These are phyloP conservation scores for Myathropa florea DNA, from an alignment of 2,888 invertebrate genomes.

Conservation along the genomic window DNA sequence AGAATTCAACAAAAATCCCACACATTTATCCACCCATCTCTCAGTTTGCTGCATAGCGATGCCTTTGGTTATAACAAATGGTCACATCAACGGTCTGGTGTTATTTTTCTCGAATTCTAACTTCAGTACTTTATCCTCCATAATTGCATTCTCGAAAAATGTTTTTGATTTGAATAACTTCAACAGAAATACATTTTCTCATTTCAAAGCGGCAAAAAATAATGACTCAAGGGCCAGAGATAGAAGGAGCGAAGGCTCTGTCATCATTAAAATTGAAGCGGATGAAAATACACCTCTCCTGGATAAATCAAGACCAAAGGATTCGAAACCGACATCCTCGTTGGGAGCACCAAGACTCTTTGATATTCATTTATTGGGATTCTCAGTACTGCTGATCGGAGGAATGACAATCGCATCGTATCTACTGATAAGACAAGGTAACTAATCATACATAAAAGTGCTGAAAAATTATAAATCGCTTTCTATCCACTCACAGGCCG, in stretches of 20 bases:
- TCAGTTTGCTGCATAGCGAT: constrained; percentile 16
- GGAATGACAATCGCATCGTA: constrained; percentile 75
- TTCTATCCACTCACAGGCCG: constrained; percentile 65
- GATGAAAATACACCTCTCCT: constrained; percentile 73
- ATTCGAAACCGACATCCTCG: not conserved
- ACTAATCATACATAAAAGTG: constrained; percentile 61
- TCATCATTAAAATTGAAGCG: constrained; percentile 71
- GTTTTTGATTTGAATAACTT: constrained; percentile 1
- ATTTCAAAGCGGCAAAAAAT: constrained; percentile 20
- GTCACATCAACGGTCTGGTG: constrained; percentile 20
- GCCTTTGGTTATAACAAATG: constrained; percentile 41
- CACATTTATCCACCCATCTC: not conserved
- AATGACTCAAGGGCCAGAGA: not conserved
- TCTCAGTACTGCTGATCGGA: constrained; percentile 73
- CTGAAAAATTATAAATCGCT: constrained; percentile 27
- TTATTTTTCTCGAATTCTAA: constrained; percentile 19
- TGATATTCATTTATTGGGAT: constrained; percentile 73
- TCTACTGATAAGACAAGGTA: constrained; percentile 77
- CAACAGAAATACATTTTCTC: not conserved
- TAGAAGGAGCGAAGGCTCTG: constrained; percentile 36
- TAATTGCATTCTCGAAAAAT: not conserved
- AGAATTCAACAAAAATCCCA: not conserved
- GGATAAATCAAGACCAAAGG: not conserved
- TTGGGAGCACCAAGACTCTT: constrained; percentile 5
- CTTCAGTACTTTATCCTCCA: not conserved